These are phyloP conservation scores for Crocuta crocuta DNA, from an alignment of 2,113 vertebrate genomes.

Conservation along the genomic window DNA sequence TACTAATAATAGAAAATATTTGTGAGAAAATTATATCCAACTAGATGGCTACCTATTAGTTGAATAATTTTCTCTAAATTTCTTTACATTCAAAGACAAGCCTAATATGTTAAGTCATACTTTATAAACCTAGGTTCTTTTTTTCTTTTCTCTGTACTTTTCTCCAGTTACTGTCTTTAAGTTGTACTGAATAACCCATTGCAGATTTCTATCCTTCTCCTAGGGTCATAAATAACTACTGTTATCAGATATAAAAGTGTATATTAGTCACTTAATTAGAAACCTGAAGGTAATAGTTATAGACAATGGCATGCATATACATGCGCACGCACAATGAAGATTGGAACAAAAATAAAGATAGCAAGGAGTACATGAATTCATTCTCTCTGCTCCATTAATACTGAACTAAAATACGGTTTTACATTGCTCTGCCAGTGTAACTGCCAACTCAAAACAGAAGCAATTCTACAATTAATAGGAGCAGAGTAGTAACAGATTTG, in stretches of 20 bases:
- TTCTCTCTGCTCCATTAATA: neutral
- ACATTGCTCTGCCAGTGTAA: neutral
- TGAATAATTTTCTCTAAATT: neutral
- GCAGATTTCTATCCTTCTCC: neutral
- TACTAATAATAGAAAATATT: neutral
- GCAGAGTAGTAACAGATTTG: neutral
- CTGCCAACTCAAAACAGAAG: neutral
- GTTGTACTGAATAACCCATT: neutral
- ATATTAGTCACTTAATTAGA: constrained; percentile 12
- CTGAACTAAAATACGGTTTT: constrained; percentile 15
- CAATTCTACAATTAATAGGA: neutral
- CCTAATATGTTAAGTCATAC: neutral
- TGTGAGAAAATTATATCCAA: constrained; percentile 17
- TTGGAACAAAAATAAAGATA: neutral
- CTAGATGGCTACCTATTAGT: neutral
- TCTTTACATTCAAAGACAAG: constrained; percentile 5
- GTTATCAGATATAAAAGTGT: neutral
- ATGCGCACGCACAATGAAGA: neutral
- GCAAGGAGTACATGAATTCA: neutral
- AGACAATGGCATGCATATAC: neutral
- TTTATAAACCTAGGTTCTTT: neutral
- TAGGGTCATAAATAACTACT: neutral
- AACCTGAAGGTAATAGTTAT: neutral
- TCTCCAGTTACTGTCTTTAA: neutral
- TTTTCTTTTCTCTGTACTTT: neutral